A percentile compares a stretch with the other conserved stretches of the same genome.
phyloP scores from a whole-genome alignment of 2,888 invertebrate species.

The Aphrophora alni region DNA sequence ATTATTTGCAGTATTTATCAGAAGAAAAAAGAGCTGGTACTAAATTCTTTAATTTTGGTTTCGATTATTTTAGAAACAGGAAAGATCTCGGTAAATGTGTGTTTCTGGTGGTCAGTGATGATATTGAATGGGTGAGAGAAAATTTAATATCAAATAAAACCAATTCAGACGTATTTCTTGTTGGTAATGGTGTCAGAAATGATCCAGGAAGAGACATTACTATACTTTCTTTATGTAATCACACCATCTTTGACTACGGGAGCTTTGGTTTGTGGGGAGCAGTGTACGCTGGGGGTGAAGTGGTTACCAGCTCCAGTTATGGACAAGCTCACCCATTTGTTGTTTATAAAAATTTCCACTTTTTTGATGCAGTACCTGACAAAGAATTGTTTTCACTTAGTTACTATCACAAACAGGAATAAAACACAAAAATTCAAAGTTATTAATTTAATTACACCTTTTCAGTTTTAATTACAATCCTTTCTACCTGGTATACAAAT shows the following conservation, averaged over 20 bases:
- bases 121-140: not conserved
- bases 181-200: not conserved
- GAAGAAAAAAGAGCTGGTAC: not conserved
- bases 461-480: no score
- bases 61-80: not conserved
- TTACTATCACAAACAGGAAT: not conserved
- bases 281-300: not conserved
- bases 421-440: no score
- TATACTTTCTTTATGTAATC: not conserved
- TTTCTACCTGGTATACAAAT: no score
- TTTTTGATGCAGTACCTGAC: not conserved
- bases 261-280: not conserved
- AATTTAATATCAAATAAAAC: not conserved
- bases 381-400: not conserved
- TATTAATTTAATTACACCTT: no score
- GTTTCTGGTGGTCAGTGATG: not conserved
- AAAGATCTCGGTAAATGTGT: not conserved
- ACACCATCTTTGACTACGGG: not conserved
- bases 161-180: not conserved
- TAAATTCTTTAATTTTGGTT: not conserved
- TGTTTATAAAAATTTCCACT: not conserved
- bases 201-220: not conserved
- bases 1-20: not conserved
- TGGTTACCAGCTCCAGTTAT: not conserved
- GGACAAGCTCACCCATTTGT: not conserved